Conservation (phyloP, 2,888 invertebrate genomes). For the Leptopilina myrica region DNA sequence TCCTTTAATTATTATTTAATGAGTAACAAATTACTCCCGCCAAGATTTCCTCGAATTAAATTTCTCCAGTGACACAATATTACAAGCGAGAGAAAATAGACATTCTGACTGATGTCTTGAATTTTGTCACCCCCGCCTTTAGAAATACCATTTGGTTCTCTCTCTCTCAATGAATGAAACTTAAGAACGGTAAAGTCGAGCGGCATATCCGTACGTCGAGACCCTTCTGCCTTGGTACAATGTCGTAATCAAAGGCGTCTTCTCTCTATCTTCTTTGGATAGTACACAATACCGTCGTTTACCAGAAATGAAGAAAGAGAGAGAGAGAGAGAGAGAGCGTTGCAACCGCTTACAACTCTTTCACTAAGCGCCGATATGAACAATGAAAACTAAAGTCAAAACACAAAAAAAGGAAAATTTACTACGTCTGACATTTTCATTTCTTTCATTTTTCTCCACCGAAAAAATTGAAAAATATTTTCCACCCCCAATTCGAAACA, state of each 20-base stretch:
- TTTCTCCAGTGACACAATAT: neutral
- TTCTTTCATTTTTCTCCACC: neutral
- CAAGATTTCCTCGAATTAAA: conserved; percentile 1
- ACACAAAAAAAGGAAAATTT: neutral
- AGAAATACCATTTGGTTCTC: conserved; percentile 42
- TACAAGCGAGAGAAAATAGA: neutral
- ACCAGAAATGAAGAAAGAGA: conserved; percentile 55
- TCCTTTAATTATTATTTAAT: neutral
- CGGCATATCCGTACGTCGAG: conserved; percentile 57
- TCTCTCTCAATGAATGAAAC: conserved; percentile 59
- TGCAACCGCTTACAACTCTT: conserved; percentile 39
- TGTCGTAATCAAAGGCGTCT: conserved; percentile 73
- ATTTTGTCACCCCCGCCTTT: conserved; percentile 51
- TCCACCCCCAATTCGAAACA: too few species aligned
- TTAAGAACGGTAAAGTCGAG: conserved; percentile 64
- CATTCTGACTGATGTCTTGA: conserved; percentile 48
- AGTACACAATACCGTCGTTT: conserved; percentile 72
- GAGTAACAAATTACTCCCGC: conserved; percentile 3
- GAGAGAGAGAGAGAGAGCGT: conserved; percentile 34
- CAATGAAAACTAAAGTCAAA: conserved; percentile 20
- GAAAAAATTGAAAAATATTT: too few species aligned
- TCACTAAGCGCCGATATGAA: conserved; percentile 49
- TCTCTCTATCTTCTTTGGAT: conserved; percentile 57
- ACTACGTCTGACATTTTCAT: neutral
- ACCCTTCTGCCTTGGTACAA: conserved; percentile 65